A percentile compares a stretch with the other conserved stretches of the same genome.
Evolutionary conservation across 1,140 invertebrate genomes (phyloP).

Genomic region (Bicyclus anynana): DNA sequence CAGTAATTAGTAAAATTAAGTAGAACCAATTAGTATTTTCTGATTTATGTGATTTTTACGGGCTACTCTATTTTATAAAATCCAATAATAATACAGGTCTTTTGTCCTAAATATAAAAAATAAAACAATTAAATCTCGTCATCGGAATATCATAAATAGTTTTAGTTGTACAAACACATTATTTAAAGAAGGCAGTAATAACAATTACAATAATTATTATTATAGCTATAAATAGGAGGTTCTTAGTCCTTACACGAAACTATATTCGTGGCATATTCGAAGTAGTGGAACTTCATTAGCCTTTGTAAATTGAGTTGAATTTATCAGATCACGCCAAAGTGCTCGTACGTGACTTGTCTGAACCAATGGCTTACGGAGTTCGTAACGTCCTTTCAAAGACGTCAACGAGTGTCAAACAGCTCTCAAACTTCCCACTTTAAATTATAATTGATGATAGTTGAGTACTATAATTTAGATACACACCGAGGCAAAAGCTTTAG

Average conservation of each 20-base stretch:
- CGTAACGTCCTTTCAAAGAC: constrained; percentile 33
- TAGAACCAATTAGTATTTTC: too few species aligned
- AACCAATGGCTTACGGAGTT: constrained; percentile 32
- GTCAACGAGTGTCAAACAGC: constrained; percentile 28
- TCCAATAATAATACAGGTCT: too few species aligned
- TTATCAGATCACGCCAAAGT: constrained; percentile 42
- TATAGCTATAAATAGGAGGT: neutral
- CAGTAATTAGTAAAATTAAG: too few species aligned
- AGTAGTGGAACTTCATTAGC: constrained; percentile 40
- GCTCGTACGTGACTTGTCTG: constrained; percentile 42
- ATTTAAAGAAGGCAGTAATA: neutral
- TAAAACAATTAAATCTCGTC: too few species aligned
- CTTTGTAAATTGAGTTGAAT: constrained; percentile 46
- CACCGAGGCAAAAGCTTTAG: neutral
- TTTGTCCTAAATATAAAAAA: too few species aligned
- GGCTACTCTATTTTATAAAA: too few species aligned
- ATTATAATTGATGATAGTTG: neutral
- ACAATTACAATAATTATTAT: neutral
- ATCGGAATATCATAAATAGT: too few species aligned
- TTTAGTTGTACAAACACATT: too few species aligned
- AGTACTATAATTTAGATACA: too few species aligned
- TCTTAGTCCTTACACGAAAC: neutral
- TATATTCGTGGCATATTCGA: constrained; percentile 30
- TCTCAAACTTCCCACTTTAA: neutral
- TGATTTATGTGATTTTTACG: too few species aligned